Evolutionary conservation across 2,113 vertebrate species (phyloP).

Genomic region (Scomber japonicus): DNA sequence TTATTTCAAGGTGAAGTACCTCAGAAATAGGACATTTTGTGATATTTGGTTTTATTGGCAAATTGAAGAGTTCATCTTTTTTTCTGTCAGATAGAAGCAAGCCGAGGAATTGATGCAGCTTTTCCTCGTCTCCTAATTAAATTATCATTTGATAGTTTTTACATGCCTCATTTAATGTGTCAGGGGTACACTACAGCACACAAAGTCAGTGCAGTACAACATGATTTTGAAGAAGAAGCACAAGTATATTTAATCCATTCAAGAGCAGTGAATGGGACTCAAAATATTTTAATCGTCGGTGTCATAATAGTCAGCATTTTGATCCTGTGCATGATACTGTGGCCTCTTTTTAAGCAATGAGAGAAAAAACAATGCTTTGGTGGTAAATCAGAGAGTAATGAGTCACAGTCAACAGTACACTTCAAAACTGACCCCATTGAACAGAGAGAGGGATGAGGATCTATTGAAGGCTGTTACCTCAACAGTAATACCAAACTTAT

Average conservation of each 20-base stretch:
- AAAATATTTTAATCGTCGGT: constrained; percentile 3
- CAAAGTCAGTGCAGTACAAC: background rate
- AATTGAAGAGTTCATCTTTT: background rate
- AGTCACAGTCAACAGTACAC: constrained; percentile 46
- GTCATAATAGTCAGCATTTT: background rate
- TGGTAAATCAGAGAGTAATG: constrained; percentile 28
- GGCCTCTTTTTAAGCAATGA: constrained; percentile 18
- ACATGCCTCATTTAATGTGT: constrained; percentile 1
- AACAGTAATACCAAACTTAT: too few relatives aligned
- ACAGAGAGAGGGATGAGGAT: constrained; percentile 1
- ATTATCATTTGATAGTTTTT: background rate
- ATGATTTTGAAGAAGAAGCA: background rate
- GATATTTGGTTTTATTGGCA: background rate
- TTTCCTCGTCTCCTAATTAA: constrained; percentile 13
- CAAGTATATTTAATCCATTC: background rate
- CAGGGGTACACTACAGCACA: constrained; percentile 10
- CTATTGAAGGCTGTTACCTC: background rate
- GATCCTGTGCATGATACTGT: constrained; percentile 6
- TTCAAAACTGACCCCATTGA: constrained; percentile 48
- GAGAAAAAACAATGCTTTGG: constrained; percentile 31
- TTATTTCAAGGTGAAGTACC: constrained; percentile 15
- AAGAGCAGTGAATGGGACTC: constrained; percentile 7
- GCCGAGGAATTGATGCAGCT: background rate
- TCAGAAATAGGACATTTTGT: background rate
- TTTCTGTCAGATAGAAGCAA: background rate